phyloP scores from a whole-genome alignment of 2,888 invertebrate genomes.

The Pandemis cinnamomeana region DNA sequence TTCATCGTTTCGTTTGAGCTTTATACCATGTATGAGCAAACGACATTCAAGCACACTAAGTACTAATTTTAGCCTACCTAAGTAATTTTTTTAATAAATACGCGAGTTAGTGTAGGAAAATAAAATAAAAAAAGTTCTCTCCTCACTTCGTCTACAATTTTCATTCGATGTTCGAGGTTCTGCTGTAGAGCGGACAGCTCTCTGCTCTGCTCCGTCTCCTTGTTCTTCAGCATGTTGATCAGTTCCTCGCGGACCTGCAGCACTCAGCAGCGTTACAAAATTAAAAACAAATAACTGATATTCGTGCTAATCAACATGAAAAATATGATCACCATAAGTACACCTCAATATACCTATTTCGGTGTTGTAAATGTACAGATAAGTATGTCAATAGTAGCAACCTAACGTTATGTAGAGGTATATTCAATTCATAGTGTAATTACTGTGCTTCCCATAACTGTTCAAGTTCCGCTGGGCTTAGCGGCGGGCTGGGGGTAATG shows the following conservation, averaged over 20 bases:
- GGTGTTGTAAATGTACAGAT: too few species aligned
- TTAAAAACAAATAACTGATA: constrained; percentile 38
- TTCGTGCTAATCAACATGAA: background rate
- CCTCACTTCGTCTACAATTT: constrained; percentile 80
- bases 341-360: too few species aligned
- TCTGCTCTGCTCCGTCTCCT: constrained; percentile 81
- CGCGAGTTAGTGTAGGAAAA: constrained; percentile 38
- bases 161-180: constrained; percentile 78
- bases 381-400: too few species aligned
- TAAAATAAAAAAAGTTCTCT: constrained; percentile 45
- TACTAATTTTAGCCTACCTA: too few species aligned
- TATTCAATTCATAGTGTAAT: too few species aligned
- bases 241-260: constrained; percentile 84
- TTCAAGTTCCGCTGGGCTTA: too few species aligned
- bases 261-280: constrained; percentile 31
- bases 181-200: constrained; percentile 72
- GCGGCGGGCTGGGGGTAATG: background rate
- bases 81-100: background rate
- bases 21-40: too few species aligned
- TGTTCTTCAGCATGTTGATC: constrained; percentile 84
- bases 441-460: too few species aligned
- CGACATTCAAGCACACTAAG: too few species aligned
- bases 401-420: too few species aligned
- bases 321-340: background rate
- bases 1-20: too few species aligned